Evolutionary conservation across 2,888 invertebrate species (phyloP), one percentile per base, ranked within the genome.

Genomic region (Rhamphomyia laevipes): DNA sequence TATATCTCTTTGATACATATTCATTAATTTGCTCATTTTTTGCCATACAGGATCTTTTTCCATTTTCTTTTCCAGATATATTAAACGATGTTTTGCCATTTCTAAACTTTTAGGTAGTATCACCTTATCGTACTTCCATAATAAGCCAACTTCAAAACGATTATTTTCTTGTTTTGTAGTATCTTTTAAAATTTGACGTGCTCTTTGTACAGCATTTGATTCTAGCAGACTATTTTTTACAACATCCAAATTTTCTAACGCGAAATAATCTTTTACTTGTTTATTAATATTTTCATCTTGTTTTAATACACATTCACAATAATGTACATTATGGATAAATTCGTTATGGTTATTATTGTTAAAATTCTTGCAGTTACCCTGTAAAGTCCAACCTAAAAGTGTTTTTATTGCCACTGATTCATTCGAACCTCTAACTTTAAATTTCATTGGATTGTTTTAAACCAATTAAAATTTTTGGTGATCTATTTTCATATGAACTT

Each of bases 51-150:
- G 43, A 31, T 13, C 57, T 53, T 42, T 46, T 51, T 5, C 42
- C 10, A 15, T 46, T 53, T 56, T 17, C 56, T 31, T 57, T 53
- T 55, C 55, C 3, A 58, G 33, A 16, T 53, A 57, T 21, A 31
- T n/a, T 9, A 50, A 35, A 31, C 57, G 45, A 33, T 45, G 18
- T 13, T 31, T 44, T 12, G 58, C 59, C 50, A 53, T 56, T 10
- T 38, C 10, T 21, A 38, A 27, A 43, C 49, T 53, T 31, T 55
- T 52, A 21, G 55, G 54, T n/a, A 50, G 38, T 17, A 41, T 37
- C 48, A 51, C 23, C 17, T 51, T 18, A 15, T 56, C 48, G 33
- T 53, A 54, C 47, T 53, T 54, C 58, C 59, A 58, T 13, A 59
- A 48, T 17, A 60, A 49, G 2, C 55, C 56, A 15, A 53, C 55